Conservation (phyloP, 2,113 vertebrate genomes). For the Syngnathus scovelli region DNA sequence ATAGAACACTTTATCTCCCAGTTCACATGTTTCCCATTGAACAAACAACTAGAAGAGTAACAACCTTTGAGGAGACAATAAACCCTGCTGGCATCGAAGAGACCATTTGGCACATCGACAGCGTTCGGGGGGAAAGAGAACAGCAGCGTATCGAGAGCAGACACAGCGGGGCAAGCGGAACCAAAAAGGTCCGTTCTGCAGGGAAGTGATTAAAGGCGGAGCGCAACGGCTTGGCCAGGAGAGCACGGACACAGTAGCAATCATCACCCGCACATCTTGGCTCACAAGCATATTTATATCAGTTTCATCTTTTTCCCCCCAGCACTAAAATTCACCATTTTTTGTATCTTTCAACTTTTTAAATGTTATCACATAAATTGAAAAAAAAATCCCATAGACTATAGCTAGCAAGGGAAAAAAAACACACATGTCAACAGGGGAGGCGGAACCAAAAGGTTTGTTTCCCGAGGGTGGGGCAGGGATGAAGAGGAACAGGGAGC, state of each 20-base stretch:
- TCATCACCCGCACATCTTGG: conserved; percentile 32
- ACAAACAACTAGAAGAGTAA: not conserved
- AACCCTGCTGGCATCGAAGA: not conserved
- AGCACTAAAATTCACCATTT: too few relatives aligned
- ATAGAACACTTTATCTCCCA: not conserved
- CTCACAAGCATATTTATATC: not conserved
- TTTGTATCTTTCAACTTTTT: not conserved
- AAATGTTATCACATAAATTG: not conserved
- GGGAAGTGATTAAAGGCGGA: conserved; percentile 43
- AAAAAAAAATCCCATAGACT: not conserved
- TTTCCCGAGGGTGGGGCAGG: not conserved
- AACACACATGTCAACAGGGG: not conserved
- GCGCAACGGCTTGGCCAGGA: conserved; percentile 25
- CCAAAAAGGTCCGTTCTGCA: conserved; percentile 40
- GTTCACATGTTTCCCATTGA: not conserved
- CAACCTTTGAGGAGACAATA: not conserved
- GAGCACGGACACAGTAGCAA: conserved; percentile 34
- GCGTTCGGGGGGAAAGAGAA: conserved; percentile 22
- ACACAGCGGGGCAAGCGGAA: conserved; percentile 35
- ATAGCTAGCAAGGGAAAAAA: not conserved
- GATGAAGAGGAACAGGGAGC: not conserved
- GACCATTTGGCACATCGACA: conserved; percentile 7
- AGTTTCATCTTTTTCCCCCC: too few relatives aligned
- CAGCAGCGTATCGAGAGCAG: conserved; percentile 27
- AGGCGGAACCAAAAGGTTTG: not conserved